These are phyloP conservation scores for Aplysina aerophoba DNA, from an alignment of 37 sponge, comb jelly and placozoan species.

Conservation along the genomic window DNA sequence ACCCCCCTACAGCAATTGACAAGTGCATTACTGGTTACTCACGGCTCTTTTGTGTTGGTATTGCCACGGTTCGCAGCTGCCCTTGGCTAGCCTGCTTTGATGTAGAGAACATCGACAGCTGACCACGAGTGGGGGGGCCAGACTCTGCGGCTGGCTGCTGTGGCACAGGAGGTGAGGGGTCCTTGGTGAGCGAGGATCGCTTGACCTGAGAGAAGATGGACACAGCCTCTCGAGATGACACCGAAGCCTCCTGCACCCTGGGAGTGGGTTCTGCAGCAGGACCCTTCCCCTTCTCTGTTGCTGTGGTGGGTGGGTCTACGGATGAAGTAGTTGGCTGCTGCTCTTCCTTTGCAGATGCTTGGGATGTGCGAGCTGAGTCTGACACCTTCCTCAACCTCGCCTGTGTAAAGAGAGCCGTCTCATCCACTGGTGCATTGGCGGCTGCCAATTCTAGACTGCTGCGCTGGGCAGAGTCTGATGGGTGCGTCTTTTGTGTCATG, in stretches of 20 bases:
- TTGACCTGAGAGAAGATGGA: background rate
- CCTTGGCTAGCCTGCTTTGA: background rate
- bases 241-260: background rate
- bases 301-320: background rate
- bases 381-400: slow-evolving; percentile 11
- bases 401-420: slow-evolving; percentile 1
- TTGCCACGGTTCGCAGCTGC: no score
- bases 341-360: background rate
- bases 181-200: background rate
- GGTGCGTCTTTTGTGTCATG: background rate
- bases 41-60: no score
- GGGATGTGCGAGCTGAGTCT: background rate
- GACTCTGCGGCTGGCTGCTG: background rate
- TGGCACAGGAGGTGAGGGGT: background rate
- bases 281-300: background rate
- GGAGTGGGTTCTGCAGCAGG: background rate
- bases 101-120: background rate
- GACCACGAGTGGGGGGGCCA: background rate
- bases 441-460: no score
- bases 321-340: no score
- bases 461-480: no score
- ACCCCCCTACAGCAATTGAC: no score
- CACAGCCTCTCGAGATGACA: background rate
- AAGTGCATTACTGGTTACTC: no score
- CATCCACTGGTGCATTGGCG: background rate